Base-by-base conservation (phyloP, 2,113 vertebrate genomes). In the Malaclemys terrapin region DNA sequence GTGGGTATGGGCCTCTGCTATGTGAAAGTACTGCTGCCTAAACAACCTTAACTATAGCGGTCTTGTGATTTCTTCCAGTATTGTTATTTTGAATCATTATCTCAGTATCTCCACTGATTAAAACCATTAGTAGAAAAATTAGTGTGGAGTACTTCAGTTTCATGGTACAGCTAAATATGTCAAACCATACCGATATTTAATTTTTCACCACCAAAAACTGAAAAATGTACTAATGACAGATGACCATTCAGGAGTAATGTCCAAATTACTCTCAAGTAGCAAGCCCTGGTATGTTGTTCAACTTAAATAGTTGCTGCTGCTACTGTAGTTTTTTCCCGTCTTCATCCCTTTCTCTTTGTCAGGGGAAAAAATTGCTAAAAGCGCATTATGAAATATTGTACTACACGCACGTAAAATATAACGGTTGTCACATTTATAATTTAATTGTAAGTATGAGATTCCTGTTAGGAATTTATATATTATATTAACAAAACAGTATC, bases 401-500 rank as follows among this genome's bases (percentile, higher is more conserved):
- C 29, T 72, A 14, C 88, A 24, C 42, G n/a, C 50, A 65, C 59
- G 8, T 93, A 93, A 95, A 97, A 97, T 10, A 92, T 95, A 88
- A 95, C 57, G 14, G 35, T 81, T 91, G 95, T 84, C 83, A 93
- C 35, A 49, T 94, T 83, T 94, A 87, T 97, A 95, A 96, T 97
- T 97, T 78, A 91, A 82, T 94, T 45, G 4, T 91, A 93, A 95
- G 92, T 78, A 80, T 49, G 93, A 97, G 96, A 92, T 91, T 97
- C 86, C 38, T 87, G 57, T 92, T 96, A 94, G 91, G 88, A 97
- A 95, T 89, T 90, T 93, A 76, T 90, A 84, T 84, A 91, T 96
- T 95, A 75, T 85, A 89, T 97, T 95, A 98, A 52, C 88, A 88
- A 97, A 98, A 80, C 45, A 85, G 45, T 56, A 80, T 93, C 94